Base-by-base conservation (phyloP, 2,113 vertebrate genomes). In the Erythrocercus mccallii region DNA sequence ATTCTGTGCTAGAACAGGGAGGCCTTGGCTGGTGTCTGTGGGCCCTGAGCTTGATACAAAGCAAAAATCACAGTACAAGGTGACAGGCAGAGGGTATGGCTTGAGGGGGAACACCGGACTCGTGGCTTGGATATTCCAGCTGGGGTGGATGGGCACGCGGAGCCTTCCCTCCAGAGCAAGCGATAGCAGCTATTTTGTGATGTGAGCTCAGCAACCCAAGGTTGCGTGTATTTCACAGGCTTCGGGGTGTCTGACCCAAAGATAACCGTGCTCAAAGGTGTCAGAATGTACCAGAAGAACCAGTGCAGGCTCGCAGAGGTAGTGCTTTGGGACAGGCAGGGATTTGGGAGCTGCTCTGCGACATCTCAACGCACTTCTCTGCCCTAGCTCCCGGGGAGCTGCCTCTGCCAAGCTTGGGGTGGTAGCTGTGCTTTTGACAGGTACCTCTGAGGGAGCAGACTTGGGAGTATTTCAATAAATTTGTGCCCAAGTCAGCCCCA, bases 231-330 rank as follows among this genome's bases (percentile, higher is more conserved):
- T 91, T 91, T 71, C 80, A 30, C 72, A 71, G 57, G 47, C 79
- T 79, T 70, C 38, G 25, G 53, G 45, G 57, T 23, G 71, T 33
- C 77, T 84, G 85, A 93, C 94, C 70, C 82, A 19, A 35, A 94
- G 77, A 96, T 96, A 91, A 85, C 79, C 2, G 1, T 0, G 51
- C 76, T 81, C 64, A 6, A 22, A 86, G 84, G 92, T 90, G 85
- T 94, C 79, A 48, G 92, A 93, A 93, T 91, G 94, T 90, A 12
- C 86, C 8, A 57, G 73, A 18, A 87, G 91, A 92, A 95, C 28
- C 86, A 56, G 60, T 45, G 76, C 84, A 93, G 83, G 76, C 51
- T 24, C 0, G 5, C 15, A 69, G 83, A 21, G 24, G 30, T 2
- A 8, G 81, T 8, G 45, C 70, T 86, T 30, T 66, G 10, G 19